Evolutionary conservation across 2,797 vertebrate species (phyloP).

Genomic region (Molossus alvarezi): DNA sequence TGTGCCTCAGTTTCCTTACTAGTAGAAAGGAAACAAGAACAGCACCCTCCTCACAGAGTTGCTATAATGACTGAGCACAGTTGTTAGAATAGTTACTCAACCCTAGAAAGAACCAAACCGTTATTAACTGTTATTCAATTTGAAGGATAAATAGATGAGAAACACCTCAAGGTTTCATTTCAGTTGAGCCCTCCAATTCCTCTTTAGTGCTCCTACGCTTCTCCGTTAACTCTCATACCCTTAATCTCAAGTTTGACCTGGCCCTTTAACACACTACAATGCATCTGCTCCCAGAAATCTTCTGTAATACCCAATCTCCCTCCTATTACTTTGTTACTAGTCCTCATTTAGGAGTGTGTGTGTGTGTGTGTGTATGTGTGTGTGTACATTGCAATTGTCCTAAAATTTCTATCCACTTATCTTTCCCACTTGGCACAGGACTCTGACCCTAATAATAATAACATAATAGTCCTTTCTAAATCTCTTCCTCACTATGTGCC

Average conservation of each 20-base stretch:
- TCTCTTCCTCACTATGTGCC: neutral
- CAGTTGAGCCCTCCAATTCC: neutral
- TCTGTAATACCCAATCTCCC: neutral
- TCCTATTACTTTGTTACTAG: neutral
- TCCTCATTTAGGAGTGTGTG: neutral
- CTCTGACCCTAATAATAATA: neutral
- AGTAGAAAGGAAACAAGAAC: neutral
- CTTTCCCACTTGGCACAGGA: neutral
- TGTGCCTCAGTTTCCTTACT: neutral
- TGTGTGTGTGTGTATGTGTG: neutral
- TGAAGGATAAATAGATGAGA: neutral
- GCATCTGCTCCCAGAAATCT: neutral
- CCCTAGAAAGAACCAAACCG: neutral
- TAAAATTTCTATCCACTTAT: neutral
- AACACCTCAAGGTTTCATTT: neutral
- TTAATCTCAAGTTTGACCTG: neutral
- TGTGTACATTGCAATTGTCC: neutral
- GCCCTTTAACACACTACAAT: neutral
- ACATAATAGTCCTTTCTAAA: slow-evolving; percentile 27
- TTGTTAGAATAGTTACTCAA: neutral
- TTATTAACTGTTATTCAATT: neutral
- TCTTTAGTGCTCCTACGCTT: neutral
- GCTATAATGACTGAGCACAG: neutral
- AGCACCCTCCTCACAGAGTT: neutral
- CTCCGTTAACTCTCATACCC: neutral